Evolutionary conservation across 2,797 vertebrate species (phyloP).

Genomic region (Zalophus californianus): DNA sequence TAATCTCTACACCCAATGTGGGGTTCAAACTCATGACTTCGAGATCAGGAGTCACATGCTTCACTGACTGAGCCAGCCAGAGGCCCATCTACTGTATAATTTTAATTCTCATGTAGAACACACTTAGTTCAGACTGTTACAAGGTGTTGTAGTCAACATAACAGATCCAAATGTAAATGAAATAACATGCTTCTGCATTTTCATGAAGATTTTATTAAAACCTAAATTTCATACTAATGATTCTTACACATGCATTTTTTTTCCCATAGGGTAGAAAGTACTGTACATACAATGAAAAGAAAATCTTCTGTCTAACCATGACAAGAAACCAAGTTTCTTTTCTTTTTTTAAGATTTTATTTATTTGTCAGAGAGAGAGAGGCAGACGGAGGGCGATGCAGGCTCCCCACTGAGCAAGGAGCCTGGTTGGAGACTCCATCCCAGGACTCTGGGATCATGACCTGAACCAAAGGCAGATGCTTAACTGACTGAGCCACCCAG

Average conservation of each 20-base stretch:
- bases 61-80: neutral
- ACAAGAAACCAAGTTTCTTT: neutral
- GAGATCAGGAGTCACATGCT: neutral
- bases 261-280: neutral
- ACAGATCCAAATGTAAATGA: neutral
- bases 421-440: too few species aligned
- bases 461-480: too few species aligned
- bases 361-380: too few species aligned
- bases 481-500: too few species aligned
- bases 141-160: neutral
- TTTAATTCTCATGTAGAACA: slow-evolving; percentile 15
- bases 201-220: slow-evolving; percentile 7
- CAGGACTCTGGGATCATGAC: too few species aligned
- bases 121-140: neutral
- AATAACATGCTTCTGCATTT: slow-evolving; percentile 31
- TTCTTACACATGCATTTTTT: neutral
- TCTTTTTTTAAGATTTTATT: neutral
- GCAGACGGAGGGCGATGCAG: too few species aligned
- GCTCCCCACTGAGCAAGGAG: too few species aligned
- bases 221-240: slow-evolving; percentile 30
- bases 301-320: neutral
- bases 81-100: neutral
- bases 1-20: neutral
- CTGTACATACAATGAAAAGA: neutral
- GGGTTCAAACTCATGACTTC: neutral